Base-by-base conservation (phyloP, 35 echinoderm and acorn worm species). In the Eucidaris tribuloides region DNA sequence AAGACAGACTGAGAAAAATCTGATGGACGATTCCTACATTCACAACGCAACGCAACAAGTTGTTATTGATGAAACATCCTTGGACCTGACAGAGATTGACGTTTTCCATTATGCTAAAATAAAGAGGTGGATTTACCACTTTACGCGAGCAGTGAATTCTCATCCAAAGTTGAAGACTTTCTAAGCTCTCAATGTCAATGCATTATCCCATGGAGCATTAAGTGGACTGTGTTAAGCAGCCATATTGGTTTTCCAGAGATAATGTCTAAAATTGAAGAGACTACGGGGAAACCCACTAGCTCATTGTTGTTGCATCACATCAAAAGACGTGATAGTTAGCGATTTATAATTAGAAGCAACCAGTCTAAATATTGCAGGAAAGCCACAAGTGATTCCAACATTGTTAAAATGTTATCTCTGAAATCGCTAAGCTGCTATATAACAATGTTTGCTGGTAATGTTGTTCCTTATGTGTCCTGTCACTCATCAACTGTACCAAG, bases 171-270 rank as follows among this genome's bases (percentile, higher is more conserved):
- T 70, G 7, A 71, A 25, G 38, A 22, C 35, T 22, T 49, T 22
- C 44, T 80, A 88, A 62, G 49, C 58, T 34, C 58, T 77, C n/a
- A 88, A 52, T 28, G 68, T 57, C 42, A 83, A 23, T 43, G 48
- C 59, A 58, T 65, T 81, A 57, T 94, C 59, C 79, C 72, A 58
- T 3, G 71, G 85, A 43, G 65, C 70, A 49, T 89, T 90, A 58
- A 94, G 56, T 25, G 90, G 35, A 71, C 60, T 44, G 80, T 59
- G n/a, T 57, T 90, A 7, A 94, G 27, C 11, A 72, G 43, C 66
- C 66, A 72, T 32, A 72, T 72, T 35, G 37, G 58, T 3, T 83
- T 83, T 56, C 84, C 84, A 79, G 37, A 46, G 57, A 87, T 45
- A 31, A 41, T 78, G 22, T 87, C 84, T n/a, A 34, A 87, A 87